Base-by-base conservation (phyloP, 1,140 invertebrate species). In the Drusus annulatus region DNA sequence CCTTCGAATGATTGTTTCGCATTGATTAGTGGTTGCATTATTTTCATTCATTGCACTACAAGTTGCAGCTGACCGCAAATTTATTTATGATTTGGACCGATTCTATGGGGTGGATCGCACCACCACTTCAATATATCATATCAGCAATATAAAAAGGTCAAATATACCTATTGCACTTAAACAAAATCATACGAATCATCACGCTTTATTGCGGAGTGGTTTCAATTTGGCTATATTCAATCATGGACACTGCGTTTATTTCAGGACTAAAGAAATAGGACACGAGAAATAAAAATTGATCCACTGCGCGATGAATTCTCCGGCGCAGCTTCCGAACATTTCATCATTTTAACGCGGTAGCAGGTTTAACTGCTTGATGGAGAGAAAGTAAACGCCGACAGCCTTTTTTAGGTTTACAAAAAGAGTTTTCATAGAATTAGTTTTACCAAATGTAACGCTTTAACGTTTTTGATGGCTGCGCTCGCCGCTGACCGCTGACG, bases 41-140 rank as follows among this genome's bases (percentile, higher is more conserved):
- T 25, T 69, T 69, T 69, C 45, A 63, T 23, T 15, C 45, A 28
- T 23, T 75, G 71, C 62, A 51, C 28, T 21, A 10, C 65, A 15
- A 45, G 65, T 45, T 54, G 23, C 56, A 31, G 50, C 54, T 36
- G 65, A 81, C 80, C 80, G 77, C 80, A 81, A 81, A 73, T 78
- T 74, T 68, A 81, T 81, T 76, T 78, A 23, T 75, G 78, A 80
- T 74, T 71, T 54, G 65, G 63, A 54, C 31, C 65, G 60, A 63
- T 58, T 5, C 54, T 5, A 21, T 17, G 54, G 31, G 31, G 31
- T 36, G 31, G 31, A 7, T 36, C 21, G 15, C 13, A 21, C 54
- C 54, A 58, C 54, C 17, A 58, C 54, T 58, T 58, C 17, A 58
- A 58, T 19, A 58, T 17, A 21, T 7, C 54, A 17, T 19, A 17